A percentile compares a stretch with the other conserved stretches of the same genome.
Conservation (phyloP, 2,888 invertebrate genomes). For the Cheilosia pagana region DNA sequence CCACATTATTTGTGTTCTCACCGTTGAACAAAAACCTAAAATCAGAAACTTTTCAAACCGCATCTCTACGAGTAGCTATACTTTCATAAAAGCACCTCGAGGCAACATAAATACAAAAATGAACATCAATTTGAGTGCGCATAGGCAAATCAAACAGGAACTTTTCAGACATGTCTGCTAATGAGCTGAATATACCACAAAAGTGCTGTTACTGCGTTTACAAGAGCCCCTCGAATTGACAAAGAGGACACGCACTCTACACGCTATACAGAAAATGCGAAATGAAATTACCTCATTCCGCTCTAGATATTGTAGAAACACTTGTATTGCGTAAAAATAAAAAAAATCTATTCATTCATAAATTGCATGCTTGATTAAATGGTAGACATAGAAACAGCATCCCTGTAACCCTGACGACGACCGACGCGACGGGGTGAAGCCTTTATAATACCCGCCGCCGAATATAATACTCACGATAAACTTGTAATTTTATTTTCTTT, state of each 20-base stretch:
- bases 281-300: not conserved
- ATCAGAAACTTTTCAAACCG: too few species aligned
- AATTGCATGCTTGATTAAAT: conserved; percentile 11
- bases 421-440: not conserved
- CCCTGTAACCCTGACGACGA: not conserved
- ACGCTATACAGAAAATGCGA: not conserved
- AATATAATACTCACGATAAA: conserved; percentile 20
- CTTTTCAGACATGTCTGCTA: conserved; percentile 15
- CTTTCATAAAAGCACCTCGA: not conserved
- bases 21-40: too few species aligned
- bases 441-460: conserved; percentile 1
- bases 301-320: not conserved
- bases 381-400: not conserved
- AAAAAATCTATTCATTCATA: not conserved
- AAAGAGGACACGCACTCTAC: not conserved
- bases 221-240: not conserved
- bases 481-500: conserved; percentile 34
- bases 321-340: conserved; percentile 3
- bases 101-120: not conserved
- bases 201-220: not conserved
- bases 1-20: too few species aligned
- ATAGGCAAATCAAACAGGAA: not conserved
- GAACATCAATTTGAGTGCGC: not conserved
- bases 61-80: too few species aligned
- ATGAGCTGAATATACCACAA: conserved; percentile 15